Evolutionary conservation across 2,888 invertebrate species (phyloP).

Genomic region (Baronia brevicornis): DNA sequence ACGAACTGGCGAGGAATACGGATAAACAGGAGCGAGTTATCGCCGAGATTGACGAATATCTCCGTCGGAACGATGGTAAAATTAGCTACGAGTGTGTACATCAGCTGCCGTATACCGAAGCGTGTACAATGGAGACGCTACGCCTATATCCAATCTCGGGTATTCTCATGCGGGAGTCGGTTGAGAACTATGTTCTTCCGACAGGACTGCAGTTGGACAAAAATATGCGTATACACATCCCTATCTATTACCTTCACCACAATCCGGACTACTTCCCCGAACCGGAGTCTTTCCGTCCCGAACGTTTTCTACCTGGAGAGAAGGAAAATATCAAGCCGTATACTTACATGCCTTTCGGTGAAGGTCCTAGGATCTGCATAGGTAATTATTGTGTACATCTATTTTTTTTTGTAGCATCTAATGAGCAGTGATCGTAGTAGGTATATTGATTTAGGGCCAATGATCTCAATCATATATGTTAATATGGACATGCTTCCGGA

Average conservation of each 20-base stretch:
- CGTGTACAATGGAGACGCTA: slow-evolving; percentile 37
- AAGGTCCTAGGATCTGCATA: slow-evolving; percentile 44
- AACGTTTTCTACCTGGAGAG: too few relatives aligned
- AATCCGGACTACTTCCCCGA: slow-evolving; percentile 41
- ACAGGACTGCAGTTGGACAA: slow-evolving; percentile 36
- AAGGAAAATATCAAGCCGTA: too few relatives aligned
- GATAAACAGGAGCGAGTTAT: slow-evolving; percentile 25
- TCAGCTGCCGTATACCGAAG: slow-evolving; percentile 36
- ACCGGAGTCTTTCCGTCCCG: slow-evolving; percentile 39
- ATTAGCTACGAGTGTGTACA: slow-evolving; percentile 33
- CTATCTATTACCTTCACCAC: slow-evolving; percentile 39
- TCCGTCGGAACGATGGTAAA: slow-evolving; percentile 21
- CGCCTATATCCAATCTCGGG: slow-evolving; percentile 42
- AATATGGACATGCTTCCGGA: too few relatives aligned
- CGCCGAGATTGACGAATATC: slow-evolving; percentile 32
- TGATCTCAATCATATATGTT: too few relatives aligned
- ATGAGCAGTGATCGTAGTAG: slow-evolving; percentile 1
- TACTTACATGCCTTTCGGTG: too few relatives aligned
- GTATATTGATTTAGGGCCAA: neutral
- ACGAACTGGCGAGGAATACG: slow-evolving; percentile 34
- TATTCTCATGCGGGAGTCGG: slow-evolving; percentile 36
- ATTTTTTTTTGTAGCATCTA: too few relatives aligned
- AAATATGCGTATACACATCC: slow-evolving; percentile 42
- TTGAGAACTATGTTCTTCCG: slow-evolving; percentile 38
- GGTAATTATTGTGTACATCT: slow-evolving; percentile 28